A percentile compares a stretch with the other conserved stretches of the same genome.
Conservation (phyloP, 30 jellyfish, hydroid and myxozoan genomes). For the Mastigias papua region DNA sequence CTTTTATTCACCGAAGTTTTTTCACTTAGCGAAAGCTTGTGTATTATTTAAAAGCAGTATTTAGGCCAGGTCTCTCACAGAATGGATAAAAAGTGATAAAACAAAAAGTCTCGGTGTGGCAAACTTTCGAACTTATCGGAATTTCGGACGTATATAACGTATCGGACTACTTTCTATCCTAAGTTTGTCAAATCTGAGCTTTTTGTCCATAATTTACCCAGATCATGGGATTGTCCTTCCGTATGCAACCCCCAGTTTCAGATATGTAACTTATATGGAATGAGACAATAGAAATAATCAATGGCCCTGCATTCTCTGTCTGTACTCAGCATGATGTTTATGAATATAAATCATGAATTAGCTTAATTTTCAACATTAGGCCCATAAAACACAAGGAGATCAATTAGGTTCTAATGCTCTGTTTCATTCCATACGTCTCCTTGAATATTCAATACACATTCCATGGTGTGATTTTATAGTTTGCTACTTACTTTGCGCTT, state of each 20-base stretch:
- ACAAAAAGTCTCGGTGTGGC: no score
- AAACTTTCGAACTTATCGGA: no score
- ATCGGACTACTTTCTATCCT: no score
- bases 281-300: neutral
- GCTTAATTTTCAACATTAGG: neutral
- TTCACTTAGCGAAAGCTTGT: no score
- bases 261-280: neutral
- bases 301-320: neutral
- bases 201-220: no score
- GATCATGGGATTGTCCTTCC: no score
- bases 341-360: constrained; percentile 1
- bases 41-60: no score
- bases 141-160: no score
- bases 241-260: constrained; percentile 11
- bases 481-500: constrained; percentile 6
- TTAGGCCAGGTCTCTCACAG: no score
- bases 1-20: no score
- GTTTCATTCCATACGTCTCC: constrained; percentile 16
- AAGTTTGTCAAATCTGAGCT: no score
- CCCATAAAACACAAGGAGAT: neutral
- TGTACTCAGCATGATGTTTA: constrained; percentile 2
- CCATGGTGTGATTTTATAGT: constrained; percentile 9
- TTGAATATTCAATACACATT: constrained; percentile 2
- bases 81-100: no score
- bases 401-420: constrained; percentile 13